Conservation (phyloP, 1,140 invertebrate genomes). For the Eupeodes corollae region DNA sequence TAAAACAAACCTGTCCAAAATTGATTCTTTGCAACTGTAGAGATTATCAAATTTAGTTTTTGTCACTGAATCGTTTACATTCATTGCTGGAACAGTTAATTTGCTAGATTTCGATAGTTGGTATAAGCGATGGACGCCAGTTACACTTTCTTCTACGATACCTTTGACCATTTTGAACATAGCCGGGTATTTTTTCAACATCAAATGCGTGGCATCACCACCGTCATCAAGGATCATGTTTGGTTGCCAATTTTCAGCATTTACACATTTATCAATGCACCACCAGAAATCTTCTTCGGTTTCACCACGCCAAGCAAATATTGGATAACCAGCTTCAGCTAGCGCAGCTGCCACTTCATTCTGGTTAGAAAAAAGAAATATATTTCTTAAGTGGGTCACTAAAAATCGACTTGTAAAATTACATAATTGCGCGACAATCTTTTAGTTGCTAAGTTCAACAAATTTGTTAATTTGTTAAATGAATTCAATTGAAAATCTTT, state of each 20-base stretch:
- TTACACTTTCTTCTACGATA: slow-evolving; percentile 96
- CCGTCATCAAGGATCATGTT: slow-evolving; percentile 98
- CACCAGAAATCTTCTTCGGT: slow-evolving; percentile 98
- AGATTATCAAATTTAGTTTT: slow-evolving; percentile 95
- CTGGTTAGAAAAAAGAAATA: slow-evolving; percentile 34
- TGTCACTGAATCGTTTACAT: slow-evolving; percentile 96
- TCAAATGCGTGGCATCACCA: slow-evolving; percentile 91
- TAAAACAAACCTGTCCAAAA: slow-evolving; percentile 18
- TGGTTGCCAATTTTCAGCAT: slow-evolving; percentile 89
- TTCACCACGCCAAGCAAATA: slow-evolving; percentile 93
- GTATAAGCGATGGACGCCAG: slow-evolving; percentile 92
- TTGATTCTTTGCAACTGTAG: slow-evolving; percentile 40
- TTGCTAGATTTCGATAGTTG: slow-evolving; percentile 91
- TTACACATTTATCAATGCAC: slow-evolving; percentile 92
- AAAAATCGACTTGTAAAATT: not conserved
- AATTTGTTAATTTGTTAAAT: too few species aligned
- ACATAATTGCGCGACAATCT: slow-evolving; percentile 4
- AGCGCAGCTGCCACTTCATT: slow-evolving; percentile 96
- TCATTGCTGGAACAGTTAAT: slow-evolving; percentile 95
- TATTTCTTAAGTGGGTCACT: not conserved
- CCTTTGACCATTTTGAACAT: slow-evolving; percentile 95
- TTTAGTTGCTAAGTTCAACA: too few species aligned
- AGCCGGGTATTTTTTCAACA: slow-evolving; percentile 92
- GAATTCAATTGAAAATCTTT: slow-evolving; percentile 1
- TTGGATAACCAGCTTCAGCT: slow-evolving; percentile 76